Evolutionary conservation across 1,140 invertebrate genomes (phyloP).

Genomic region (Harlomillsia oculata): DNA sequence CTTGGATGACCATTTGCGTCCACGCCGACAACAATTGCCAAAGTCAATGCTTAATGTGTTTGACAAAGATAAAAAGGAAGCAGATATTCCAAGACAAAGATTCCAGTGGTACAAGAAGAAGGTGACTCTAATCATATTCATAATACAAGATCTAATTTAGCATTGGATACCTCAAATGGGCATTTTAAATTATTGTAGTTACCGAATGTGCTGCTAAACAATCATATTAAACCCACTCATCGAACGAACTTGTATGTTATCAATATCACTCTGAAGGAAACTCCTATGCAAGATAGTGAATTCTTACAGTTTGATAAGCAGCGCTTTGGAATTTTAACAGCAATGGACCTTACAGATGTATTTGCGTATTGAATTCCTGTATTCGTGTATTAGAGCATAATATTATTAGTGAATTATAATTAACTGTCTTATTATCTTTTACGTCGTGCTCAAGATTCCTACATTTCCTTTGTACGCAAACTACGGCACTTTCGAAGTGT

Average conservation of each 20-base stretch:
- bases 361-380: neutral
- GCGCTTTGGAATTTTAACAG: neutral
- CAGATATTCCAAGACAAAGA: neutral
- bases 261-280: neutral
- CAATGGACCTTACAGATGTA: neutral
- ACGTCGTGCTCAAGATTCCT: too few species aligned
- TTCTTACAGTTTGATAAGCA: neutral
- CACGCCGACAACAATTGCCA: neutral
- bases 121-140: too few species aligned
- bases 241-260: neutral
- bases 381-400: neutral
- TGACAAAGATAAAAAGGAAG: neutral
- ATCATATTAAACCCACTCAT: neutral
- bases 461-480: too few species aligned
- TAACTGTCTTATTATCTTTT: too few species aligned
- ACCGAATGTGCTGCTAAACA: neutral
- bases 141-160: too few species aligned
- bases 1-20: slow-evolving; percentile 4
- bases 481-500: too few species aligned
- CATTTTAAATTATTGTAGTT: neutral
- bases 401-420: too few species aligned
- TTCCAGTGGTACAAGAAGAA: slow-evolving; percentile 4
- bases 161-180: too few species aligned
- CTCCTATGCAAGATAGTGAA: neutral
- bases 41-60: neutral